Conservation (phyloP, 2,113 vertebrate species). For the Chelonoidis abingdonii region DNA sequence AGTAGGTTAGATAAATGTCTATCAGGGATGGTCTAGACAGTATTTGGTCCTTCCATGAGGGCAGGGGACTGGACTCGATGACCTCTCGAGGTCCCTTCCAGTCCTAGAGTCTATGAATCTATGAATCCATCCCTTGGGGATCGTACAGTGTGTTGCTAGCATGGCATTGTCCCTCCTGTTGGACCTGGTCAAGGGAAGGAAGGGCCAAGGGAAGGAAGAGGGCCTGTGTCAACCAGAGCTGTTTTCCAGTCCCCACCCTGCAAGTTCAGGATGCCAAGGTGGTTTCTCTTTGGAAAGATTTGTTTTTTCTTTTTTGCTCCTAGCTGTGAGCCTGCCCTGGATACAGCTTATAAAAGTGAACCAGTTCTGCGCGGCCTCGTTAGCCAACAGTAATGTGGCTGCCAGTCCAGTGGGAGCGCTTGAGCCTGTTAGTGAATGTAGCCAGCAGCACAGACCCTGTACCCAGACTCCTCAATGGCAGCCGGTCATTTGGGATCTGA, state of each 20-base stretch:
- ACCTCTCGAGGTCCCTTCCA: too few species aligned
- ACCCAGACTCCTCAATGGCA: neutral
- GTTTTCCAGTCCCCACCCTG: neutral
- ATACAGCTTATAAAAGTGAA: neutral
- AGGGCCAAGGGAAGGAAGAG: neutral
- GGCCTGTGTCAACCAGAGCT: neutral
- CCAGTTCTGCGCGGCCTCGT: neutral
- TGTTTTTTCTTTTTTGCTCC: neutral
- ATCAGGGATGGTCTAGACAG: too few species aligned
- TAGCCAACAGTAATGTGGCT: neutral
- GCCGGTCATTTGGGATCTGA: neutral
- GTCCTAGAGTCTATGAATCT: too few species aligned
- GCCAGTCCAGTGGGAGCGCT: neutral
- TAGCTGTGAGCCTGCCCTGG: neutral
- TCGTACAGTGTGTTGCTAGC: neutral
- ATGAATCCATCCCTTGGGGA: neutral
- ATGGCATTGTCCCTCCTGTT: neutral
- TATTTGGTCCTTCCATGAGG: too few species aligned
- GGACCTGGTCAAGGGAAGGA: neutral
- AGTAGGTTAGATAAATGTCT: too few species aligned
- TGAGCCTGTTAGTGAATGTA: neutral
- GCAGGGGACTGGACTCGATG: too few species aligned
- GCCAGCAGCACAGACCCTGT: neutral
- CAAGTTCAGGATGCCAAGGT: neutral
- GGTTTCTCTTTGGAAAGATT: neutral